phyloP scores from a whole-genome alignment of 2,113 vertebrate species.

The Lagenorhynchus albirostris region DNA sequence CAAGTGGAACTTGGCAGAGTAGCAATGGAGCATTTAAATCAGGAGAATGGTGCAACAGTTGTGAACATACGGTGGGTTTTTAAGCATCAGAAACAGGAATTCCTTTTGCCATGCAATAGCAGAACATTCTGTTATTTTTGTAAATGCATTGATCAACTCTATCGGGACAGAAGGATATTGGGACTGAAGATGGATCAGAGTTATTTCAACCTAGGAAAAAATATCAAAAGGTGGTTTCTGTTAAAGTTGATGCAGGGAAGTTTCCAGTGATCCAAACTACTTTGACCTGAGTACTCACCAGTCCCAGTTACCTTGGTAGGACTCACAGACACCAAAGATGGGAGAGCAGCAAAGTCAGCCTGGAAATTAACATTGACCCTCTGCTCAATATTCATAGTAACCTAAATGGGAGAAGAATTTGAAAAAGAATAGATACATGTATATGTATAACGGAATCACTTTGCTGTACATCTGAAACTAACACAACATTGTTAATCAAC shows the following conservation, averaged over 20 bases:
- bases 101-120: not conserved
- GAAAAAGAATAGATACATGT: no score
- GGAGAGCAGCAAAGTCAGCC: not conserved
- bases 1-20: not conserved
- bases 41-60: not conserved
- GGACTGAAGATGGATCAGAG: not conserved
- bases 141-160: not conserved
- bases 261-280: not conserved
- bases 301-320: not conserved
- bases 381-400: not conserved
- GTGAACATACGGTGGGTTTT: not conserved
- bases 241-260: not conserved
- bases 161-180: not conserved
- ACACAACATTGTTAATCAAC: no score
- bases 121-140: not conserved
- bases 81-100: conserved; percentile 1
- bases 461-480: no score
- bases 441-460: no score
- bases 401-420: no score
- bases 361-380: not conserved
- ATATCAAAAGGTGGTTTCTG: not conserved
- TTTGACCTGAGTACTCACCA: not conserved
- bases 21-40: not conserved
- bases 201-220: not conserved
- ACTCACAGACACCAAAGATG: not conserved